Conservation (phyloP, 2,888 invertebrate genomes). For the Dicranocentrus wangi region DNA sequence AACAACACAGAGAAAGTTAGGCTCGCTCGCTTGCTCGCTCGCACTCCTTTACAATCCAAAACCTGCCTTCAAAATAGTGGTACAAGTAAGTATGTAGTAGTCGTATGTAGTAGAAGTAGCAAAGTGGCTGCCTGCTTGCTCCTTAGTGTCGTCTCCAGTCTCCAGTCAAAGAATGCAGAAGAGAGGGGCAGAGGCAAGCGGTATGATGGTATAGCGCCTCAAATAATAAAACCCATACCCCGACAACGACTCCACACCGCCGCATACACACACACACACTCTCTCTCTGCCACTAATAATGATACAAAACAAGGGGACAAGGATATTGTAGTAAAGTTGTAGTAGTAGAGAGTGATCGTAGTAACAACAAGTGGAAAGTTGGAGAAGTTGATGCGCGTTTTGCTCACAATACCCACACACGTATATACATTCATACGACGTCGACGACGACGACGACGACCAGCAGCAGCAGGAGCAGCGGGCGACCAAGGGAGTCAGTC, state of each 20-base stretch:
- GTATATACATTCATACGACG: not conserved
- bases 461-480: too few species aligned
- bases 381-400: not conserved
- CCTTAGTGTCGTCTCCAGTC: too few species aligned
- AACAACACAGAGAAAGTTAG: conserved; percentile 8
- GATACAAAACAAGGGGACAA: conserved; percentile 2
- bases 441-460: too few species aligned
- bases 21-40: not conserved
- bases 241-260: too few species aligned
- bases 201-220: not conserved
- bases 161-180: not conserved
- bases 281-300: conserved; percentile 9
- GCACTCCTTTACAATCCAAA: too few species aligned
- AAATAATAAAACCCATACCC: too few species aligned
- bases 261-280: not conserved
- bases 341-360: not conserved
- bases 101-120: too few species aligned
- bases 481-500: not conserved
- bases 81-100: too few species aligned
- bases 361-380: conserved; percentile 59
- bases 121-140: too few species aligned
- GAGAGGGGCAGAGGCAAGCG: not conserved
- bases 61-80: too few species aligned
- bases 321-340: conserved; percentile 4
- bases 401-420: not conserved